A percentile compares a stretch with the other conserved stretches of the same genome.
Conservation (phyloP, 2,113 vertebrate genomes). For the Microtus montanus region DNA sequence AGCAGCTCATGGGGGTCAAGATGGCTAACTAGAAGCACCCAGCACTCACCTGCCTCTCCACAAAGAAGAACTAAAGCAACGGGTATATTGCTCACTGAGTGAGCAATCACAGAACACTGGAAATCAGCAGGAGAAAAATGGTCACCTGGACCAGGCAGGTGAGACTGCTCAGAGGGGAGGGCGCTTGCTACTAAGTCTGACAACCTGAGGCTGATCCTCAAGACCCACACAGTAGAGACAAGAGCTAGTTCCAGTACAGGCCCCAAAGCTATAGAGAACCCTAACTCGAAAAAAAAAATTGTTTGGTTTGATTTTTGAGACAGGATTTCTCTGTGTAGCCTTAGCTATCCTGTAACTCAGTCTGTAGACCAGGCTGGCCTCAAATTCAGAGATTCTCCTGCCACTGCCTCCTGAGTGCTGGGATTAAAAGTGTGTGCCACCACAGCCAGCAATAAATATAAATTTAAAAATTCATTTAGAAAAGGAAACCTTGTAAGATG, state of each 20-base stretch:
- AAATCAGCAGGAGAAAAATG: neutral
- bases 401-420: no score
- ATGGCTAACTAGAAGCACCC: neutral
- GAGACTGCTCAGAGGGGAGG: neutral
- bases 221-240: neutral
- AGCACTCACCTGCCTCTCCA: neutral
- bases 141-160: neutral
- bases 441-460: neutral
- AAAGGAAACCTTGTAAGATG: neutral
- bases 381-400: no score
- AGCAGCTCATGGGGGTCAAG: neutral
- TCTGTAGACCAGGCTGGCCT: no score
- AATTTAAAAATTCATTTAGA: neutral
- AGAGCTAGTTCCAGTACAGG: no score
- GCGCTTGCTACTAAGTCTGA: neutral
- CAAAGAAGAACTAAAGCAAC: neutral
- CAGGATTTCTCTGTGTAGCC: no score
- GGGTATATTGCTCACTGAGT: neutral
- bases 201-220: neutral
- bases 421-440: no score
- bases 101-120: neutral
- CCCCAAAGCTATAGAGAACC: neutral
- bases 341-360: no score
- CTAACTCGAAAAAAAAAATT: no score
- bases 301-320: no score